Conservation (phyloP, 2,888 invertebrate species). For the Stenodera caucasica region DNA sequence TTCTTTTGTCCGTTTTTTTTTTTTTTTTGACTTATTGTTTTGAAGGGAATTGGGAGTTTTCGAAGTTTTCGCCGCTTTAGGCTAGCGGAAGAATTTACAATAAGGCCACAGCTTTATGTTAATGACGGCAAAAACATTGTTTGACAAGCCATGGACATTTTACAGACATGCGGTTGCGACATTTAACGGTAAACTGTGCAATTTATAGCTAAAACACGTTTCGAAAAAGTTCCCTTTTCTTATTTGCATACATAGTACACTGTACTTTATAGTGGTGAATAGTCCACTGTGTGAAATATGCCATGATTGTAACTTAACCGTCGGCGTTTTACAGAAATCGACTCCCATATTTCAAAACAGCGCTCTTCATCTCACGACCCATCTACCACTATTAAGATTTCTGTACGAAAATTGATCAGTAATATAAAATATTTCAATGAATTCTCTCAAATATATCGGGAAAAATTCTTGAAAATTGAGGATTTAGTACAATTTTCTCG, state of each 20-base stretch:
- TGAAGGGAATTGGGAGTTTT: constrained; percentile 3
- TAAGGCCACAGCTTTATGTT: constrained; percentile 37
- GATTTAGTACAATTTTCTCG: no score
- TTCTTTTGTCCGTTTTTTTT: constrained; percentile 10
- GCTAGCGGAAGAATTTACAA: constrained; percentile 16
- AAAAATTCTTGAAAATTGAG: no score
- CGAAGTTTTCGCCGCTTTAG: not conserved
- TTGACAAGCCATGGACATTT: constrained; percentile 42
- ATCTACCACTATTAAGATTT: no score
- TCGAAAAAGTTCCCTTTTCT: constrained; percentile 46
- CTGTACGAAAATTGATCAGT: no score
- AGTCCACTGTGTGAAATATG: constrained; percentile 35
- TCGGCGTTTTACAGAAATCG: constrained; percentile 18
- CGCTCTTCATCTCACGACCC: not conserved
- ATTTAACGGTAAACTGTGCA: constrained; percentile 43
- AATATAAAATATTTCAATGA: no score
- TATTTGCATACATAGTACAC: constrained; percentile 51
- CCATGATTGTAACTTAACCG: constrained; percentile 26
- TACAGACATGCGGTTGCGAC: constrained; percentile 47
- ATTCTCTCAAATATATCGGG: no score
- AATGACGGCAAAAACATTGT: constrained; percentile 45
- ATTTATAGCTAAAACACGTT: constrained; percentile 46
- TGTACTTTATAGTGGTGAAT: constrained; percentile 41
- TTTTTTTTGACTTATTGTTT: constrained; percentile 12
- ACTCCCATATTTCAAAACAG: constrained; percentile 18